Conservation (phyloP, 1,140 invertebrate genomes). For the Scaptomyza hsui region DNA sequence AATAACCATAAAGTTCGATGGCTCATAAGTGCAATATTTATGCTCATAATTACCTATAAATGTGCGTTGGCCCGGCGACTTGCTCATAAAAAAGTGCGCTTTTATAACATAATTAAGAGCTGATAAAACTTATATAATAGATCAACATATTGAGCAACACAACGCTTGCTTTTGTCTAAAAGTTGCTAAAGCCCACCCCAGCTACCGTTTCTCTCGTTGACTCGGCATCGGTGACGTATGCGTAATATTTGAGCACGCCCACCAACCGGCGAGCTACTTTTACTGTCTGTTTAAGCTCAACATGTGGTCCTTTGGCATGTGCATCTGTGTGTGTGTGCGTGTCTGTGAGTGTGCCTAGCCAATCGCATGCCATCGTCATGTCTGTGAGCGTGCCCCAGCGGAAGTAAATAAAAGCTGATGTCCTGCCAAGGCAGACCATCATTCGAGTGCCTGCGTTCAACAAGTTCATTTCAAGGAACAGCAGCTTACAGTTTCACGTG, state of each 20-base stretch:
- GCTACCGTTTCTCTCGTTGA: constrained; percentile 34
- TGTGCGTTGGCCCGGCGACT: constrained; percentile 33
- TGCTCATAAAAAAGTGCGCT: constrained; percentile 62
- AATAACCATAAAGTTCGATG: constrained; percentile 49
- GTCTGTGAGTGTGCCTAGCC: constrained; percentile 33
- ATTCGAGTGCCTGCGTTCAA: constrained; percentile 76
- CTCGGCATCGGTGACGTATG: constrained; percentile 64
- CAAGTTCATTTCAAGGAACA: constrained; percentile 54
- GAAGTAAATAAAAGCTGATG: constrained; percentile 81
- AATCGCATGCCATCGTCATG: constrained; percentile 54
- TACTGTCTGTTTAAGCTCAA: constrained; percentile 54
- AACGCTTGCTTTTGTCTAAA: constrained; percentile 31
- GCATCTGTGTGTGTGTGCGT: constrained; percentile 25
- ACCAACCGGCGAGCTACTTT: constrained; percentile 38
- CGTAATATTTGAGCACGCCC: constrained; percentile 74
- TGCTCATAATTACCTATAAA: constrained; percentile 67
- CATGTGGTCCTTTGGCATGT: constrained; percentile 56
- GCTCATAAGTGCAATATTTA: constrained; percentile 40
- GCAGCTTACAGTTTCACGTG: constrained; percentile 7
- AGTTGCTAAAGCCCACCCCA: constrained; percentile 43
- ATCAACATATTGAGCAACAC: constrained; percentile 62
- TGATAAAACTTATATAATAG: constrained; percentile 78
- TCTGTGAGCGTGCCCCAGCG: constrained; percentile 40
- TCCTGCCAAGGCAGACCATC: constrained; percentile 67
- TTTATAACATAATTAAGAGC: constrained; percentile 79